Evolutionary conservation across 2,888 invertebrate species (phyloP), one percentile per base, ranked within the genome.

Genomic region (Drosophila heteroneura): DNA sequence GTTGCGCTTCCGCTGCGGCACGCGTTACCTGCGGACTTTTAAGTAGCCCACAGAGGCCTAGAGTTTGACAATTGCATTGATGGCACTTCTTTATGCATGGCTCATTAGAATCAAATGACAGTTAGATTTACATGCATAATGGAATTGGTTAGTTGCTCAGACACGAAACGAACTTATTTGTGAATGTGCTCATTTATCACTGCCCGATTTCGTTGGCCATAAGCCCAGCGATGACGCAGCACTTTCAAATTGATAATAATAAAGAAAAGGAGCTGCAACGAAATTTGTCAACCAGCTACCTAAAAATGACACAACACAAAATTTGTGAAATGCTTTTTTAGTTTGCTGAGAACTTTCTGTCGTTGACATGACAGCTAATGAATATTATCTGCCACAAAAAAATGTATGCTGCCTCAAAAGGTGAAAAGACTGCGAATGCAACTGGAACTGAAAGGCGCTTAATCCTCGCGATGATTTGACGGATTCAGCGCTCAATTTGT

Each of bases 391-490:
- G 62, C 39, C 61, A 53, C 51, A 59, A 49, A 63, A 49, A 63
- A 61, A 56, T 19, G 53, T 49, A n/a, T 59, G 26, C 51, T 60
- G 68, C 65, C 72, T 62, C 58, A 56, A 56, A 68, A 61, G 61
- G 63, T 49, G 49, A 49, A 16, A 54, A 44, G 26, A 32, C 30
- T 51, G 52, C 22, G 52, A 26, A 10, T 33, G n/a, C 33, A 26
- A 57, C n/a, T 39, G 35, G 22, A 16, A 53, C 57, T 28, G 41
- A 66, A 70, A 64, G 68, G 72, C 61, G 64, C 61, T 88, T 89
- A 85, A 90, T 85, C 83, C 84, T 72, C 64, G 49, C 65, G 84
- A 89, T 89, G 85, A 85, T 83, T 83, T 79, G 89, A 86, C 89
- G 76, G 70, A 90, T 85, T 85, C 81, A 66, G 49, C 76, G 53